Percentiles rank a stretch among this genome's conserved stretches.
These are phyloP conservation scores for Volucella bombylans DNA, from an alignment of 2,888 invertebrate genomes.

Conservation along the genomic window DNA sequence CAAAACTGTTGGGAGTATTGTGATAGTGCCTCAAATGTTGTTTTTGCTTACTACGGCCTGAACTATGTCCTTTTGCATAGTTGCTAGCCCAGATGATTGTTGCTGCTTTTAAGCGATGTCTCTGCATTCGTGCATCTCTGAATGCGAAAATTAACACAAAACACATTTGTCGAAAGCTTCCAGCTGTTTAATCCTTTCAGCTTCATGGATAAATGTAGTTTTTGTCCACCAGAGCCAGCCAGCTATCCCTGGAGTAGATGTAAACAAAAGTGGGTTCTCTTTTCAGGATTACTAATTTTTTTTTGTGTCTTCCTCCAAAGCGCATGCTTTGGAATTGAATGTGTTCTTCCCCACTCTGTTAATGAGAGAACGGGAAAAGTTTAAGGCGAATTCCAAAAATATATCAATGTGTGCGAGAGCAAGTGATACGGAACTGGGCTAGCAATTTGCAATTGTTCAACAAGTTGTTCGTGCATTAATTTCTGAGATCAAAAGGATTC, in stretches of 20 bases:
- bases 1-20: neutral
- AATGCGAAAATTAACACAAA: conserved; percentile 40
- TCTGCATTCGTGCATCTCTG: conserved; percentile 48
- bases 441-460: conserved; percentile 63
- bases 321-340: conserved; percentile 65
- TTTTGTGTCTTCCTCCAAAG: neutral
- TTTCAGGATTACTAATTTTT: conserved; percentile 24
- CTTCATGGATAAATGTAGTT: conserved; percentile 39
- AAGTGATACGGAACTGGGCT: conserved; percentile 34
- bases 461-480: conserved; percentile 70
- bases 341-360: too few relatives aligned
- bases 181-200: conserved; percentile 66
- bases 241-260: conserved; percentile 65
- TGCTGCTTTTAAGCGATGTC: conserved; percentile 30
- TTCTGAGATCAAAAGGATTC: conserved; percentile 63
- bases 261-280: conserved; percentile 53
- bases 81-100: conserved; percentile 50
- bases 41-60: conserved; percentile 19
- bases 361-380: conserved; percentile 1
- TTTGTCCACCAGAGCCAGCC: conserved; percentile 48
- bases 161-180: conserved; percentile 59
- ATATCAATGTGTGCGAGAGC: neutral
- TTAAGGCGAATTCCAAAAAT: conserved; percentile 49
- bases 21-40: conserved; percentile 12
- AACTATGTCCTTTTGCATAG: conserved; percentile 18